Evolutionary conservation across 2,888 invertebrate species (phyloP).

Genomic region (Alcis repandata): DNA sequence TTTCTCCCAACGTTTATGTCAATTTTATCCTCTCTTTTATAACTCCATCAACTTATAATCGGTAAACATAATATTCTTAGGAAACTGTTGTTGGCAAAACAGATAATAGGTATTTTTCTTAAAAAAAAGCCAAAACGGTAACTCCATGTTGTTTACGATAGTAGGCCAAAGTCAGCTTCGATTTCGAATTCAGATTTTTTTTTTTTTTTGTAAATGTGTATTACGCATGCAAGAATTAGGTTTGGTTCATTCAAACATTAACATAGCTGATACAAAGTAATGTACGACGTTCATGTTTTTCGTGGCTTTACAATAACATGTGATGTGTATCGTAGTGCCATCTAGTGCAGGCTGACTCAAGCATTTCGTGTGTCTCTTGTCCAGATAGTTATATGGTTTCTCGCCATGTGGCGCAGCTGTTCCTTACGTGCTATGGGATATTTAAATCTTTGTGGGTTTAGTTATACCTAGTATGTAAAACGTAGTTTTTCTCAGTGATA

Average conservation of each 20-base stretch:
- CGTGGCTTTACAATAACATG: neutral
- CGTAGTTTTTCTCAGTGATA: too few relatives aligned
- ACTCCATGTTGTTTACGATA: neutral
- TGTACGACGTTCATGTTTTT: neutral
- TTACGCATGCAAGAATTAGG: too few relatives aligned
- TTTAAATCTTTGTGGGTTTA: neutral
- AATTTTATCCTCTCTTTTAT: slow-evolving; percentile 31
- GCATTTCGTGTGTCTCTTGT: slow-evolving; percentile 35
- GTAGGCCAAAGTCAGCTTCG: neutral
- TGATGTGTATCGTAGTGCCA: slow-evolving; percentile 46
- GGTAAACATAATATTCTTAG: neutral
- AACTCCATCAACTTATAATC: slow-evolving; percentile 20
- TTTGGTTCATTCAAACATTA: neutral
- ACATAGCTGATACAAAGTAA: neutral
- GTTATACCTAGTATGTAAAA: too few relatives aligned
- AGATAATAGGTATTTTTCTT: neutral
- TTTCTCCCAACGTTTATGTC: slow-evolving; percentile 25
- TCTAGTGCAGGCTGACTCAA: slow-evolving; percentile 48
- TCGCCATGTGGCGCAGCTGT: slow-evolving; percentile 40
- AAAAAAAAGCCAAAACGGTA: neutral
- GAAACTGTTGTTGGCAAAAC: neutral
- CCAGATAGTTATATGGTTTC: slow-evolving; percentile 41
- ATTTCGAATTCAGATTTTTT: neutral
- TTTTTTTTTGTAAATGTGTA: neutral
- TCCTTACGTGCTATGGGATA: neutral